Evolutionary conservation across 2,888 invertebrate species (phyloP), one percentile per base, ranked within the genome.

Genomic region (Chydorus sphaericus): DNA sequence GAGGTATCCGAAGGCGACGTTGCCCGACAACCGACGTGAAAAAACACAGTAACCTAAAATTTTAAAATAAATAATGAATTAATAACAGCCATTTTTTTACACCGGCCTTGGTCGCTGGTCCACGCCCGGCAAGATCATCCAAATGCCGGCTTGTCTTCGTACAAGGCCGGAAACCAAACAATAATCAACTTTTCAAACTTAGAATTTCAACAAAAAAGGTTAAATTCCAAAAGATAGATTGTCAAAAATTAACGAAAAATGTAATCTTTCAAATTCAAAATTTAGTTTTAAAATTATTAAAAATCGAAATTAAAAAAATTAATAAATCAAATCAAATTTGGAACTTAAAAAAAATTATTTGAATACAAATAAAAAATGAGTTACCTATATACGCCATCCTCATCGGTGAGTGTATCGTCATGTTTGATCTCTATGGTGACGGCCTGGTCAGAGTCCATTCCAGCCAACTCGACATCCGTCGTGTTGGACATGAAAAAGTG

Each of bases 401-500:
- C 91, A 60, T 89, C 91, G 1, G 85, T 81, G 31, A 99, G 71
- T 68, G 97, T 99, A 73, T 99, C 98, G 71, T 99, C 98, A 72
- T 99, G 97, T 67, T 96, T 97, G 53, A 99, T 82, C 75, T 99
- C 98, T 49, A 97, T 82, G 55, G 85, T 86, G 44, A 98, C 76
- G 0, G 88, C 85, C 70, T 73, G 81, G 65, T 81, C 78, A 62
- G 77, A 74, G 67, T 82, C 82, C 59, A 98, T 79, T 54, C 88
- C 82, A 10, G 93, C 94, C 62, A 98, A 72, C 71, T 99, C 97
- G 65, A 99, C 87, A 71, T 99, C 98, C 0, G 94, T 97, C 3
- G 97, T 93, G 71, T 97, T 97, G 31, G 90, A 83, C 96, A 98
- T 97, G 72, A 79, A 94, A 75, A 92, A 89, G 71, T 96, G 91